A percentile compares a stretch with the other conserved stretches of the same genome.
Conservation (phyloP, 2,797 vertebrate species). For the Halcyon badia region DNA sequence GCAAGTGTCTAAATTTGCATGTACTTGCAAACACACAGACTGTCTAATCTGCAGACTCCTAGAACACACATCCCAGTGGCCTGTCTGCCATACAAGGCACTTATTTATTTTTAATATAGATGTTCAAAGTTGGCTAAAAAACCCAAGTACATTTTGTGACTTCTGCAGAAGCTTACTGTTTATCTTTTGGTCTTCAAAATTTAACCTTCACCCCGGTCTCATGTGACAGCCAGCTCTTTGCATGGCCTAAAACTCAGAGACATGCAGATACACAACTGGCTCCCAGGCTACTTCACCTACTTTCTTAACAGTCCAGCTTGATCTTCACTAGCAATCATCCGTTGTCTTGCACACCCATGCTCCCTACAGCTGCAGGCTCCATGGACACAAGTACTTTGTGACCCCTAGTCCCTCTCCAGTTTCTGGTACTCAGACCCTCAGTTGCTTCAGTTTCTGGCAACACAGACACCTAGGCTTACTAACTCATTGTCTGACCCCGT, state of each 20-base stretch:
- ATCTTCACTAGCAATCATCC: not conserved
- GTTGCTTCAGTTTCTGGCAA: not conserved
- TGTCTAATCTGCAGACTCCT: not conserved
- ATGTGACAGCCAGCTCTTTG: not conserved
- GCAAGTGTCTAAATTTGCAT: not conserved
- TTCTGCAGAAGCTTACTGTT: not conserved
- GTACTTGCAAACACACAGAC: not conserved
- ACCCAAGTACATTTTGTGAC: not conserved
- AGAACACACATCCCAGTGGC: not conserved
- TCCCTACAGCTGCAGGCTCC: not conserved
- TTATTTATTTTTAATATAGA: not conserved
- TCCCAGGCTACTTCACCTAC: not conserved
- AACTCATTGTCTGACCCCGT: not conserved
- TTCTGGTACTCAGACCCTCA: not conserved
- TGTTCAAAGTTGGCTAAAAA: not conserved
- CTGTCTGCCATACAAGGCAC: not conserved
- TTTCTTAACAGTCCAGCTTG: not conserved
- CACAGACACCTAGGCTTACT: not conserved
- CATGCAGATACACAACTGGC: not conserved
- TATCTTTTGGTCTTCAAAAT: not conserved
- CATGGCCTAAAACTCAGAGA: not conserved
- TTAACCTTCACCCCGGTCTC: not conserved
- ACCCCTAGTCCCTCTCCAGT: not conserved
- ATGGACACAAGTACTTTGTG: fast-evolving
- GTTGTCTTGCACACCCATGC: not conserved